Percentiles rank a stretch among this genome's conserved stretches.
Evolutionary conservation across 2,888 invertebrate genomes (phyloP).

Genomic region (Muscina levida): DNA sequence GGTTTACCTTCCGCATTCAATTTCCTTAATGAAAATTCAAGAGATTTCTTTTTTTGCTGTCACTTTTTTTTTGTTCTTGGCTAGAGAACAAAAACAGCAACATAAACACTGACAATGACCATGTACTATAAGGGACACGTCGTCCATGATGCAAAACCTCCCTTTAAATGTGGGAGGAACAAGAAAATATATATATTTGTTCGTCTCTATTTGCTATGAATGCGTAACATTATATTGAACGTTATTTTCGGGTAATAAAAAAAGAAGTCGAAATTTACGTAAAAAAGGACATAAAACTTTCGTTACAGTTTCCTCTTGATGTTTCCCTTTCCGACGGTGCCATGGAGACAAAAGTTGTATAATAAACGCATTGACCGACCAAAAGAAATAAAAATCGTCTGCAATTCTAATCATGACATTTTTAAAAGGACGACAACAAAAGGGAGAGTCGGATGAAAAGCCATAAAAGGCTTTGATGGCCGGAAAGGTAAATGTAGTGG

Average conservation of each 20-base stretch:
- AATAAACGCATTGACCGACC: not conserved
- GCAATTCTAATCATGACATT: conserved; percentile 39
- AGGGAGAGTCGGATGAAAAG: conserved; percentile 6
- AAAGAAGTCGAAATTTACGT: conserved; percentile 44
- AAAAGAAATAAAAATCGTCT: conserved; percentile 35
- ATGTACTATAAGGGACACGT: conserved; percentile 1
- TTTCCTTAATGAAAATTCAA: conserved; percentile 63
- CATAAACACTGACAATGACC: conserved; percentile 30
- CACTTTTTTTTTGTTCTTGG: not conserved
- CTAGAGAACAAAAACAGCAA: conserved; percentile 19
- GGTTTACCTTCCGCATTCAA: conserved; percentile 56
- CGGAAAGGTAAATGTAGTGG: conserved; percentile 5
- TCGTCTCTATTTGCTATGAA: conserved; percentile 36
- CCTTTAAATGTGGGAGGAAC: not conserved
- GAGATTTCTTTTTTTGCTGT: conserved; percentile 12
- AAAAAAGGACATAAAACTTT: conserved; percentile 51
- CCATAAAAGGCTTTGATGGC: conserved; percentile 21
- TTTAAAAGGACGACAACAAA: conserved; percentile 18
- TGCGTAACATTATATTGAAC: conserved; percentile 50
- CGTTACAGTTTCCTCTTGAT: conserved; percentile 28
- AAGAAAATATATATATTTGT: not conserved
- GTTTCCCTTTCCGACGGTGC: not conserved
- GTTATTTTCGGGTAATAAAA: conserved; percentile 52
- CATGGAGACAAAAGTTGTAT: conserved; percentile 8
- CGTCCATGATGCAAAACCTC: conserved; percentile 40